Percentiles rank a stretch among this genome's conserved stretches.
phyloP scores from a whole-genome alignment of 2,888 invertebrate genomes.

The Oxystoma pomonae region DNA sequence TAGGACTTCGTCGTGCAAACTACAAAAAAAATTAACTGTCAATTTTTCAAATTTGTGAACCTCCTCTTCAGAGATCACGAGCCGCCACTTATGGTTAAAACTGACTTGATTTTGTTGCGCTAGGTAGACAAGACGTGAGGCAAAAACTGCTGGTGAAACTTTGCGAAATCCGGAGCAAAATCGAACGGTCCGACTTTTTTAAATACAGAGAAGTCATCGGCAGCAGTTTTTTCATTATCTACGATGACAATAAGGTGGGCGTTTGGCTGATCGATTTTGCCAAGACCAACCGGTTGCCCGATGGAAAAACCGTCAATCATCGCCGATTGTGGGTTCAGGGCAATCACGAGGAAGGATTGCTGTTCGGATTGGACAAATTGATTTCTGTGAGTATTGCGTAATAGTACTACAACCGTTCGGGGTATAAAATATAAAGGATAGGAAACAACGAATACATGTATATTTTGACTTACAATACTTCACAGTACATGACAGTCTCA shows the following conservation, averaged over 20 bases:
- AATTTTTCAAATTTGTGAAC: too few species aligned
- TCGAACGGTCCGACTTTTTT: conserved; percentile 84
- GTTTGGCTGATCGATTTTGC: conserved; percentile 98
- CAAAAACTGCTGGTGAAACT: conserved; percentile 69
- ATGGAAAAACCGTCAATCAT: conserved; percentile 69
- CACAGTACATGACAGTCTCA: too few species aligned
- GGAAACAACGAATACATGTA: too few species aligned
- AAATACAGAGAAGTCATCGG: conserved; percentile 88
- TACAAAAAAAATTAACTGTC: too few species aligned
- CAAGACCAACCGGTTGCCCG: conserved; percentile 77
- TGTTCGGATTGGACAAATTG: conserved; percentile 88
- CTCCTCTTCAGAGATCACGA: too few species aligned
- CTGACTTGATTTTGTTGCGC: too few species aligned
- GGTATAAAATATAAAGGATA: too few species aligned
- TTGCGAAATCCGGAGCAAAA: conserved; percentile 68
- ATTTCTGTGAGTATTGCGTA: conserved; percentile 63
- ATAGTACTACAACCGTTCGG: too few species aligned
- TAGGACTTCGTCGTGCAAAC: too few species aligned
- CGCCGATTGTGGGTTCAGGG: conserved; percentile 81
- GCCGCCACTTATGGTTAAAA: too few species aligned
- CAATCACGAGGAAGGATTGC: conserved; percentile 95
- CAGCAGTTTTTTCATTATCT: conserved; percentile 90
- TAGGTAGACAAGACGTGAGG: conserved; percentile 62
- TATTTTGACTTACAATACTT: too few species aligned
- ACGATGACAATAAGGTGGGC: conserved; percentile 82